Evolutionary conservation across 2,797 vertebrate genomes (phyloP), one percentile per base, ranked within the genome.

Genomic region (Parambassis ranga): DNA sequence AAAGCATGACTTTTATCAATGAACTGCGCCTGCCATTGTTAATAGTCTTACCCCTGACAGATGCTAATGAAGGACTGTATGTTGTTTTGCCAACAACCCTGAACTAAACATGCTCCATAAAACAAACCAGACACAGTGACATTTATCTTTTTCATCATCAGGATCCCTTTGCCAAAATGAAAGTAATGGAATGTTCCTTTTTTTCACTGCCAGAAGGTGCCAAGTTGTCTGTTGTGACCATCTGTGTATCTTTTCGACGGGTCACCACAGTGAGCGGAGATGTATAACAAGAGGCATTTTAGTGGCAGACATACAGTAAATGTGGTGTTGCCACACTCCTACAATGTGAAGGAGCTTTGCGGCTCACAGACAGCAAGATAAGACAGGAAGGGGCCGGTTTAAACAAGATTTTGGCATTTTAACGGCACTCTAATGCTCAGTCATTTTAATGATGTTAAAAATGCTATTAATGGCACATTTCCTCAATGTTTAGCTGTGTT

Each of bases 21-120:
- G 56, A 78, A 46, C 59, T 38, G 27, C 47, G 35, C 16, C 24
- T 51, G 38, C 27, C 49, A 51, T 67, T 72, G 48, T 71, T 66
- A 47, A 57, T 72, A 24, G 14, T 65, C 46, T 51, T 37, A 56
- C 52, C 42, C 41, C 47, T 27, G 66, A 67, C 79, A 85, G 69
- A 81, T 75, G 79, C 60, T 62, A 63, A 64, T 57, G 62, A 56
- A 63, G 53, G 74, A 63, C 73, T 37, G 27, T 62, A 46, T 55
- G 65, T 71, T 79, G 65, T 75, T 80, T 82, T 85, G 79, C 71
- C 77, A 60, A 70, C 65, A 73, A 63, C 72, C 69, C 62, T 80
- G 71, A 77, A 71, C 75, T 60, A 69, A 83, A 82, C 74, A 75
- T 73, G 73, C 49, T 39, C 68, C 77, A 82, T 86, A 82, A 89